Conservation (phyloP, 2,113 vertebrate species). For the Halichoeres trimaculatus region DNA sequence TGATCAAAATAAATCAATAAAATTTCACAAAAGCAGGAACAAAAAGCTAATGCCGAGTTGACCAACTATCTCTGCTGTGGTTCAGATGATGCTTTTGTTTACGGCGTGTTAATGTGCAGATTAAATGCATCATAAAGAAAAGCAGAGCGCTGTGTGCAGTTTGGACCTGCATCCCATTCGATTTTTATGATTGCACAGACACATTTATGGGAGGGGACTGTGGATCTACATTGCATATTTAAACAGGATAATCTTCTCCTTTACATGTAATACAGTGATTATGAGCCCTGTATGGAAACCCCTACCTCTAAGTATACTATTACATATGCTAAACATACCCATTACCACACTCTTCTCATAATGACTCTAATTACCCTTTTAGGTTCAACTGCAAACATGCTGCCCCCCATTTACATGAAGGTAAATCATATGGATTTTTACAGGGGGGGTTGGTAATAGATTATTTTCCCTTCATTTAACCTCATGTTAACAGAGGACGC, state of each 20-base stretch:
- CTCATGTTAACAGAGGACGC: slow-evolving; percentile 1
- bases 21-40: not conserved
- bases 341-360: slow-evolving; percentile 22
- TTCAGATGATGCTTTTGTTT: not conserved
- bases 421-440: slow-evolving; percentile 5
- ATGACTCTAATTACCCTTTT: slow-evolving; percentile 22
- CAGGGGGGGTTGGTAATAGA: slow-evolving; percentile 1
- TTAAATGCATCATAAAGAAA: not conserved
- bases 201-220: slow-evolving; percentile 4
- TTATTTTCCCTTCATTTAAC: slow-evolving; percentile 17
- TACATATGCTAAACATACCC: slow-evolving; percentile 8
- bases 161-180: not conserved
- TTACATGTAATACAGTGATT: not conserved
- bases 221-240: slow-evolving; percentile 17
- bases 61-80: not conserved
- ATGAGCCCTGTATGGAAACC: not conserved
- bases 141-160: not conserved
- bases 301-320: not conserved
- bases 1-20: too few relatives aligned
- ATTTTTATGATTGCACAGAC: not conserved
- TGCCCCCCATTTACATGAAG: slow-evolving; percentile 10
- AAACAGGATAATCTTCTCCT: slow-evolving; percentile 4
- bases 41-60: not conserved
- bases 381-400: slow-evolving; percentile 14
- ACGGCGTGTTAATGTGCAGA: not conserved